These are phyloP conservation scores for Leptinotarsa lineolata DNA, from an alignment of 1,140 invertebrate species.

Conservation along the genomic window DNA sequence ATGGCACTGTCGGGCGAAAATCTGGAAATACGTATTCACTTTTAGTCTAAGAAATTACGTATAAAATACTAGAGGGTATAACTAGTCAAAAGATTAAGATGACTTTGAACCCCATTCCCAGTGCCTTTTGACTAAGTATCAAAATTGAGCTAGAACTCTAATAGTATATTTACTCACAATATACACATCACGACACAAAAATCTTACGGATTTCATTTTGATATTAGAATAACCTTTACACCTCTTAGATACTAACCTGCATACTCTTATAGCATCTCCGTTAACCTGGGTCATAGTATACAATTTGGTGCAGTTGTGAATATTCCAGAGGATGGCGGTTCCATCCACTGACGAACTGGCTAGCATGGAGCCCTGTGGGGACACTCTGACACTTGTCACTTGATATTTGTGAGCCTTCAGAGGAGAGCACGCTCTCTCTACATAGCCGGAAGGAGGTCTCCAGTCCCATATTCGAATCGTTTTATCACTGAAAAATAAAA, in stretches of 20 bases:
- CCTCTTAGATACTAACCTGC: slow-evolving; percentile 54
- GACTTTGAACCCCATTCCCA: too few species aligned
- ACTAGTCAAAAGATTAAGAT: too few species aligned
- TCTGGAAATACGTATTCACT: slow-evolving; percentile 46
- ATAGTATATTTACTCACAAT: too few species aligned
- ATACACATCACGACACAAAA: too few species aligned
- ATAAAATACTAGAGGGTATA: too few species aligned
- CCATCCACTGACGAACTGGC: slow-evolving; percentile 76
- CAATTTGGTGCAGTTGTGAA: slow-evolving; percentile 64
- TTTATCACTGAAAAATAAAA: slow-evolving; percentile 62
- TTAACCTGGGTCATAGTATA: slow-evolving; percentile 68
- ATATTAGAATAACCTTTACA: too few species aligned
- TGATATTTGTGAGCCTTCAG: slow-evolving; percentile 69
- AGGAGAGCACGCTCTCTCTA: slow-evolving; percentile 62
- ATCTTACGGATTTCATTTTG: too few species aligned
- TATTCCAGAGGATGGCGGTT: slow-evolving; percentile 72
- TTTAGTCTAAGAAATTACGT: too few species aligned
- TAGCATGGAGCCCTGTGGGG: slow-evolving; percentile 71
- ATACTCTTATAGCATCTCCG: slow-evolving; percentile 67
- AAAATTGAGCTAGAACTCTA: too few species aligned
- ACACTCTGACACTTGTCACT: slow-evolving; percentile 70
- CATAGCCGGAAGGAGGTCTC: slow-evolving; percentile 62
- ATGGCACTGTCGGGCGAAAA: slow-evolving; percentile 70
- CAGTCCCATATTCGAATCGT: slow-evolving; percentile 68
- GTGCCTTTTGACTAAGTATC: too few species aligned